phyloP scores from a whole-genome alignment of 2,113 vertebrate genomes.

The Carassius gibelio region DNA sequence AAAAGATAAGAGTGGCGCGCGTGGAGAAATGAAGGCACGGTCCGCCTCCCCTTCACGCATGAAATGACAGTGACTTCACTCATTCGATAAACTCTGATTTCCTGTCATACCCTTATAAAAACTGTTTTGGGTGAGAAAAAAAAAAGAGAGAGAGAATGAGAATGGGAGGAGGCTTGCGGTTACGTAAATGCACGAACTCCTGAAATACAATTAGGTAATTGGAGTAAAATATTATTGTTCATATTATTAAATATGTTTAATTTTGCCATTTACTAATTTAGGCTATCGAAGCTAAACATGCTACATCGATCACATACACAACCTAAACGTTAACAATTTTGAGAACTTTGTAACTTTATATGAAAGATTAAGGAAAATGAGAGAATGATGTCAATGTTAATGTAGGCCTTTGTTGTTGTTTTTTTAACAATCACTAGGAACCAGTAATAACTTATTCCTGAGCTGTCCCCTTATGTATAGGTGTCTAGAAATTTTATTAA shows the following conservation, averaged over 20 bases:
- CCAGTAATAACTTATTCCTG: too few species aligned
- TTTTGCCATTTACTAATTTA: background rate
- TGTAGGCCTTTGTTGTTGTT: too few species aligned
- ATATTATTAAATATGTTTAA: background rate
- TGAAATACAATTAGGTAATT: background rate
- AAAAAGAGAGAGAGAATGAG: background rate
- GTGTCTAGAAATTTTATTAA: too few species aligned
- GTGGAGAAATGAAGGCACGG: background rate
- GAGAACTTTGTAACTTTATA: background rate
- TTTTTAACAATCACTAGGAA: too few species aligned
- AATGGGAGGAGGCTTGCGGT: background rate
- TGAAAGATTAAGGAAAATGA: background rate
- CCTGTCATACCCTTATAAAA: background rate
- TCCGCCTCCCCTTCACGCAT: constrained; percentile 39
- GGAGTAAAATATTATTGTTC: background rate
- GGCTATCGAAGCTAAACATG: background rate
- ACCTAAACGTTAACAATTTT: background rate
- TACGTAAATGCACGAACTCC: background rate
- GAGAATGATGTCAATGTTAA: too few species aligned
- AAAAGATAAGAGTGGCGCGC: background rate
- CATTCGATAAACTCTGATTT: background rate
- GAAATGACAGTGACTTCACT: background rate
- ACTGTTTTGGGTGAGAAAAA: background rate
- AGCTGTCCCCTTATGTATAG: too few species aligned
- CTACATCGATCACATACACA: background rate